A percentile compares a stretch with the other conserved stretches of the same genome.
Evolutionary conservation across 2,888 invertebrate species (phyloP).

Genomic region (Parascotia fuliginaria): DNA sequence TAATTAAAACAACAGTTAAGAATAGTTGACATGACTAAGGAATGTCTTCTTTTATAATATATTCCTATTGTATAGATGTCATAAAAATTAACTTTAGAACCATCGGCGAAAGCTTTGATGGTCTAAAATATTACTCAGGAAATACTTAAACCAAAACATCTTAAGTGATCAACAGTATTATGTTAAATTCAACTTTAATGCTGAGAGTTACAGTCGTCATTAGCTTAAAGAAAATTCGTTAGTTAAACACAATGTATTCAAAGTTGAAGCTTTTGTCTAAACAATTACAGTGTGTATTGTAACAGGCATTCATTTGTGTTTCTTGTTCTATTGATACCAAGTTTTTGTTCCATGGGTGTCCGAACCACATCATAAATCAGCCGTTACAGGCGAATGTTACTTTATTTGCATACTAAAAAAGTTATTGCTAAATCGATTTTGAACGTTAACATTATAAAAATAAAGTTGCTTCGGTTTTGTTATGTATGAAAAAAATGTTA

Average conservation of each 20-base stretch:
- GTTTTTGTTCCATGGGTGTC: constrained; percentile 80
- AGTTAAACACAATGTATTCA: constrained; percentile 39
- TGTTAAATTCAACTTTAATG: constrained; percentile 8
- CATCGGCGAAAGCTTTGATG: constrained; percentile 80
- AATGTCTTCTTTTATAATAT: constrained; percentile 73
- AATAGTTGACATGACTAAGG: constrained; percentile 66
- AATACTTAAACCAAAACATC: constrained; percentile 23
- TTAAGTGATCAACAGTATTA: constrained; percentile 19
- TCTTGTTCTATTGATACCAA: constrained; percentile 77
- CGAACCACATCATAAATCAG: constrained; percentile 83
- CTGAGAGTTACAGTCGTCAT: constrained; percentile 28
- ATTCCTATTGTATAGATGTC: constrained; percentile 70
- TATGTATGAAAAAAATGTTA: constrained; percentile 25
- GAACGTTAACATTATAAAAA: constrained; percentile 33
- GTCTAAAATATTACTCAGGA: constrained; percentile 64
- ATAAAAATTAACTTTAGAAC: constrained; percentile 81
- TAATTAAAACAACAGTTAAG: constrained; percentile 61
- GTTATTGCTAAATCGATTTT: constrained; percentile 35
- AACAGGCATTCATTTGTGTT: constrained; percentile 80
- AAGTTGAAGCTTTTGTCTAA: constrained; percentile 73
- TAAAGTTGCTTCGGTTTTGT: constrained; percentile 24
- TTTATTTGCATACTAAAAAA: constrained; percentile 44
- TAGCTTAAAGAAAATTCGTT: constrained; percentile 27
- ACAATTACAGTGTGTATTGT: constrained; percentile 83
- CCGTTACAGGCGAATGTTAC: constrained; percentile 56